Base-by-base conservation (phyloP, 2,797 vertebrate species). In the Lycodopsis pacificus region DNA sequence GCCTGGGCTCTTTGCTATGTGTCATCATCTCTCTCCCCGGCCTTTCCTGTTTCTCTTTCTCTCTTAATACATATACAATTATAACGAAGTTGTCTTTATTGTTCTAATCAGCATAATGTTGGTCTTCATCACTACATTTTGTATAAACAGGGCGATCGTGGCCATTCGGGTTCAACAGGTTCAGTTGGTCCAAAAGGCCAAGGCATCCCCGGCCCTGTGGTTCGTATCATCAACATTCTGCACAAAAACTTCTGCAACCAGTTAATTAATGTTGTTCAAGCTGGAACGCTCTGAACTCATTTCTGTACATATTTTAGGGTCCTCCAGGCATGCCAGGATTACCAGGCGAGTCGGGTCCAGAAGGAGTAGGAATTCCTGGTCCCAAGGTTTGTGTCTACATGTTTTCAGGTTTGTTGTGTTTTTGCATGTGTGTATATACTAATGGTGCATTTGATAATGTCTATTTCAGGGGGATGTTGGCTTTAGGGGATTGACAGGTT, bases 151-250 rank as follows among this genome's bases (percentile, higher is more conserved):
- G 97, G 97, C 67, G 96, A 97, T 14, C 95, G 91, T 80, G 97
- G 97, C 66, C 90, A 91, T 68, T 79, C 89, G 38, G 97, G 97
- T 81, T 94, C 86, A 61, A 82, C 83, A 0, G 97, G 97, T 76
- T 95, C 95, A 76, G 75, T 86, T 80, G 97, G 97, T 56, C 94
- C 94, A 78, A 97, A 97, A 93, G 97, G 97, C 74, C 96, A 98
- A 84, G 97, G 96, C 48, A 90, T 93, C 67, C 94, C 96, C 0
- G 97, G 97, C 69, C 94, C 95, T 80, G 77, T 92, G 74, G 97
- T 98, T 86, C 89, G 97, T 96, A 85, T 70, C 12, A 69, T 38
- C 10, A 42, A 36, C 15, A 54, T 42, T 22, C 49, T 68, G 15
- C 17, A 32, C 12, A 65, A 4, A 44, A 27, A 53, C 15, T n/a